Evolutionary conservation across 2,797 vertebrate species (phyloP), one percentile per base, ranked within the genome.

Genomic region (Macroramphosus scolopax): DNA sequence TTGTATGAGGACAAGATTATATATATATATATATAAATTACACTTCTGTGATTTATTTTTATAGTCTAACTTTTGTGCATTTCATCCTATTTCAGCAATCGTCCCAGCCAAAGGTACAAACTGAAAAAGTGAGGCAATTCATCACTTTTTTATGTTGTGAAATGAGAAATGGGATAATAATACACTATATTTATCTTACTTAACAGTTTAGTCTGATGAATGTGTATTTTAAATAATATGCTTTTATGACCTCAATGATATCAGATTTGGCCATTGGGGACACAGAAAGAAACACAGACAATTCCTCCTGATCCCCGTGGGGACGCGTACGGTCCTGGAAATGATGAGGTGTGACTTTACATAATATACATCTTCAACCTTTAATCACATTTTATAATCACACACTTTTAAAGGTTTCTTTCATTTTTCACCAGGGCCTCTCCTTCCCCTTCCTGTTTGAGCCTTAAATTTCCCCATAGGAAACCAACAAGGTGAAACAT

Each of bases 361-460:
- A 24, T 8, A 43, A 13, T 29, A n/a, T 22, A 22, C 6, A 22
- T 22, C 20, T 22, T 22, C 6, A 22, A 22, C 3, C 20, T 22
- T 22, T 3, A 22, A 22, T 3, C 6, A 22, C 3, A 22, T 22
- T 3, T 6, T 6, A 22, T 22, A 22, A 3, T 22, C 20, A 22
- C 3, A 22, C 6, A 22, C 20, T n/a, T n/a, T n/a, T n/a, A n/a
- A n/a, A n/a, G 8, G 2, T 17, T 5, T 22, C 24, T 12, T 51
- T n/a, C 5, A n/a, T 55, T 5, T 74, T 40, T 70, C 42, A 47
- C 34, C 70, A 91, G 89, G 87, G 72, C 34, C 69, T 76, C 9
- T 70, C 77, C 51, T 86, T 90, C 50, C 78, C 87, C 9, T 82
- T 89, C 79, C 68, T 86, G 38, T 91, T 91, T 57, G 87, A 89